Percentiles rank a stretch among this genome's conserved stretches.
Evolutionary conservation across 1,140 invertebrate species (phyloP).

Genomic region (Hirudo medicinalis): DNA sequence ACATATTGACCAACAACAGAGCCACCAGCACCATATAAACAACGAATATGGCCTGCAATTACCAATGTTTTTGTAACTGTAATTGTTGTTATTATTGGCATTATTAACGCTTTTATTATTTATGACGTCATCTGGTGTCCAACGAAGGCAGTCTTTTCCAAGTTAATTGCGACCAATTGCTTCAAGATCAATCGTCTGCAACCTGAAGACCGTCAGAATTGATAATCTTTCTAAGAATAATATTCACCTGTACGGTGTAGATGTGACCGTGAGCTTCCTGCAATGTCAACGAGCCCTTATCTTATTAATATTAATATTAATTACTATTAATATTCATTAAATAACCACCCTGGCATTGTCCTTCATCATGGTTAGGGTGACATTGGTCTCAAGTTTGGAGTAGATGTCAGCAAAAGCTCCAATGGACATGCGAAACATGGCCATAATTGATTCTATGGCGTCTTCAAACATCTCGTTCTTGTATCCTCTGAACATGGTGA

Average conservation of each 20-base stretch:
- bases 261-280: constrained; percentile 5
- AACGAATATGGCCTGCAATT: constrained; percentile 68
- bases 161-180: too few species aligned
- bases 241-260: constrained; percentile 12
- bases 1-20: constrained; percentile 87
- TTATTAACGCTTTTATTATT: too few species aligned
- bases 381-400: constrained; percentile 68
- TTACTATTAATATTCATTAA: not conserved
- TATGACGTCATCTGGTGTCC: too few species aligned
- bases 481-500: constrained; percentile 34
- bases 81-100: too few species aligned
- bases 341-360: constrained; percentile 50
- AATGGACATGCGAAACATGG: constrained; percentile 93
- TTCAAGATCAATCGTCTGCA: not conserved
- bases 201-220: not conserved
- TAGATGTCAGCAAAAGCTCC: constrained; percentile 91
- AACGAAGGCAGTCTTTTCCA: too few species aligned
- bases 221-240: constrained; percentile 18
- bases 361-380: constrained; percentile 64
- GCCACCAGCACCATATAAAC: constrained; percentile 92
- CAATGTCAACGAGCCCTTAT: not conserved
- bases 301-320: too few species aligned
- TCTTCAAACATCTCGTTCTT: constrained; percentile 38
- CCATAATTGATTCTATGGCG: constrained; percentile 82
- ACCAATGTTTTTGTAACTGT: not conserved